Percentiles rank a stretch among this genome's conserved stretches.
These are phyloP conservation scores for Drosophila flavopinicola DNA, from an alignment of 2,888 invertebrate species.

Conservation along the genomic window DNA sequence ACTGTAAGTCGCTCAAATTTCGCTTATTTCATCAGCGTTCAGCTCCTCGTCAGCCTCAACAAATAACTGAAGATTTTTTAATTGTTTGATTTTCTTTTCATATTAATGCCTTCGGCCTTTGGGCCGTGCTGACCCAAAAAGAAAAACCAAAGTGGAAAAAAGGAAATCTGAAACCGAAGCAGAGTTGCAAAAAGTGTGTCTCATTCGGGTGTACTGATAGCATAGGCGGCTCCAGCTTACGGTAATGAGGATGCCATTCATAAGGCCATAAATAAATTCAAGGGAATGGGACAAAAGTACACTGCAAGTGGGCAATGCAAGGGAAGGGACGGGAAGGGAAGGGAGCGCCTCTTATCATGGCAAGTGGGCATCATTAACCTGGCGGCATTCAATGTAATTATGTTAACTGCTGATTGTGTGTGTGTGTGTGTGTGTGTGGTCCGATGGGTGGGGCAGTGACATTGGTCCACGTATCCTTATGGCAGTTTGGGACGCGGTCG, in stretches of 20 bases:
- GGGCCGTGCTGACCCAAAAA: constrained; percentile 38
- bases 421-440: constrained; percentile 12
- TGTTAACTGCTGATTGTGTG: constrained; percentile 68
- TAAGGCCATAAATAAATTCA: constrained; percentile 54
- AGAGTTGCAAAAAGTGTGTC: constrained; percentile 25
- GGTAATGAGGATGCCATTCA: constrained; percentile 48
- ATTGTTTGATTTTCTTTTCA: constrained; percentile 68
- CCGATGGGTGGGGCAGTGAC: background rate
- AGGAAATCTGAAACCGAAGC: constrained; percentile 30
- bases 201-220: constrained; percentile 51
- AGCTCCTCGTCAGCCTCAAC: constrained; percentile 9
- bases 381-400: constrained; percentile 64
- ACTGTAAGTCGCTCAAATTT: background rate
- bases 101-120: constrained; percentile 27
- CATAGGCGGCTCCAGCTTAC: constrained; percentile 25
- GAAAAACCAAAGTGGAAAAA: background rate
- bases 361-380: constrained; percentile 70
- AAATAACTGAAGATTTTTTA: constrained; percentile 38
- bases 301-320: background rate
- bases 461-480: constrained; percentile 11
- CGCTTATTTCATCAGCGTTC: constrained; percentile 3
- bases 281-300: constrained; percentile 10
- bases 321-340: background rate
- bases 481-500: background rate
- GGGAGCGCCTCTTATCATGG: constrained; percentile 52